Evolutionary conservation across 1,140 invertebrate genomes (phyloP), one percentile per base, ranked within the genome.

Genomic region (Trichonephila inaurata): DNA sequence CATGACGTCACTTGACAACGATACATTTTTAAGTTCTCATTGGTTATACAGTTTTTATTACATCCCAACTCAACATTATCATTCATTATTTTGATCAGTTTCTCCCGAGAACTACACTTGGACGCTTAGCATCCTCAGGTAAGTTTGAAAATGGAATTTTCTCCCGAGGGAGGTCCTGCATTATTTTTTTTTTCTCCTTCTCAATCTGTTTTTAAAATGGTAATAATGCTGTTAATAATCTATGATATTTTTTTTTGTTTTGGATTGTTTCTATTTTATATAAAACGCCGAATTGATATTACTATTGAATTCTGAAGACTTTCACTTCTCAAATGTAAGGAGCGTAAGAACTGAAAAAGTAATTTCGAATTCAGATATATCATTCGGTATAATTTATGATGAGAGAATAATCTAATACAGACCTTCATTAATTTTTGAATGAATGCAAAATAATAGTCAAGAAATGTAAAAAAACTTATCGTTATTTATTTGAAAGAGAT

Each of bases 11-110:
- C n/a, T 12, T n/a, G 82, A 83, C 82, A 83, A n/a, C 40, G 82
- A 83, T 83, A 83, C 82, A 83, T 83, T 51, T 58, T 83, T 58
- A n/a, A 58, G 82, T 83, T 83, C 82, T 83, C 82, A 83, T 83
- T 83, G 82, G 82, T 83, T 83, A 83, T 83, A 83, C 82, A 24
- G 82, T 83, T 83, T 83, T 83, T 83, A 83, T 83, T 51, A 58
- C 82, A 60, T 83, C 82, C 24, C 82, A 51, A 83, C 82, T 83
- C 82, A 24, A 83, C 82, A 83, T 83, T 83, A 83, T 5, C 44
- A 60, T n/a, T 83, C 82, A 58, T 83, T 83, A 83, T 58, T 60
- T 18, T 8, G 82, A 51, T n/a, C 82, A 60, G 40, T 60, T n/a
- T 3, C 40, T 51, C 21, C 40, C 21, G 44, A 83, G 82, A 83